Base-by-base conservation (phyloP, 2,888 invertebrate species). In the Ellobium chinense region DNA sequence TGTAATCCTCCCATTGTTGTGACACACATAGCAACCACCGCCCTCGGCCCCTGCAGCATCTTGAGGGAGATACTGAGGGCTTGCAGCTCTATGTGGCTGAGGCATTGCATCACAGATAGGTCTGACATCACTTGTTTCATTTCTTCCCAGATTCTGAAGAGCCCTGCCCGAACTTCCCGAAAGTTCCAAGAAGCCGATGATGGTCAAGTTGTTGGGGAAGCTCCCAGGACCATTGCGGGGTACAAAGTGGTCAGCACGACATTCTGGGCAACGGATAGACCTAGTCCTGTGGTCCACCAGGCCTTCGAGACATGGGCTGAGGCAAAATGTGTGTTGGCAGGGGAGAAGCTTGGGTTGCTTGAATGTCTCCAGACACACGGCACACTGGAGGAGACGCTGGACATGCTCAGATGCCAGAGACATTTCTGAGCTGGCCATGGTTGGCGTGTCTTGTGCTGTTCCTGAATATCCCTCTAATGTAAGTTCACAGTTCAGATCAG, bases 301-400 rank as follows among this genome's bases (percentile, higher is more conserved):
- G 86, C 98, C 90, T 74, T 90, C 89, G 95, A 99, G 96, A 94
- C 99, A 99, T 77, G 99, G 99, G 92, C 98, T 97, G 96, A 98
- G 97, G 93, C 99, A 99, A 94, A 98, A 99, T 90, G 99, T 99
- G 95, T 99, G 99, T 95, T 99, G 99, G 93, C 99, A 99, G 95
- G 99, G 99, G 92, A 99, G 94, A 92, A 99, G 95, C 94, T 99
- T 99, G n/a, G 99, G 99, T 93, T 97, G 97, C 91, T 97, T 95
- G 94, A 97, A 99, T 91, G 99, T 95, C 94, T 99, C 99, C 93
- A 99, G 94, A 93, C 99, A 99, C 92, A 99, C 98, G 93, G 99
- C 97, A 94, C 99, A 99, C 88, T 98, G 98, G 92, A 99, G 95
- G 93, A 99, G 95, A 94, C 98, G 98, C 94, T 99, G 99, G 80